These are phyloP conservation scores for Adelosebastes latens DNA, from an alignment of 2,797 vertebrate species.

Conservation along the genomic window DNA sequence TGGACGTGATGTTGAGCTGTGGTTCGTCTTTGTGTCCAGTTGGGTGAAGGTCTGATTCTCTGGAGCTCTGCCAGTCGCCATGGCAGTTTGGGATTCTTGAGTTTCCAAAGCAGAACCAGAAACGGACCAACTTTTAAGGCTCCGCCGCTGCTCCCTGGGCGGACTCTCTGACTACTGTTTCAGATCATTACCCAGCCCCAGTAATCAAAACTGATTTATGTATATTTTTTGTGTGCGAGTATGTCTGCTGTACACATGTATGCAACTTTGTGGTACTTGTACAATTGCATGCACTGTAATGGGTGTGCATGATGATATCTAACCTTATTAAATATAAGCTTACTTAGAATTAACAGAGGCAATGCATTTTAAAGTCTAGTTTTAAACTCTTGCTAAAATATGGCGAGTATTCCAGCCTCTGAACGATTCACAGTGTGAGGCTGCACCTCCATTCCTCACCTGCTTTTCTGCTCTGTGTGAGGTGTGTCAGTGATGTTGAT, in stretches of 20 bases:
- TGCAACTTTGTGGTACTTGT: slow-evolving; percentile 34
- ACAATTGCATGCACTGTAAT: slow-evolving; percentile 22
- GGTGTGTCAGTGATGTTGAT: slow-evolving; percentile 67
- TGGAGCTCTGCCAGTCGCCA: slow-evolving; percentile 72
- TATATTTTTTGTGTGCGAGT: slow-evolving; percentile 45
- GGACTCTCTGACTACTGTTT: slow-evolving; percentile 70
- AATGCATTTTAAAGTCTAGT: slow-evolving; percentile 8
- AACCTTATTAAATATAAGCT: slow-evolving; percentile 30
- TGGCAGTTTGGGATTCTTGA: slow-evolving; percentile 71
- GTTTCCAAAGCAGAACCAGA: slow-evolving; percentile 80
- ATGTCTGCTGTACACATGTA: slow-evolving; percentile 43
- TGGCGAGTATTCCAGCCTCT: slow-evolving; percentile 6
- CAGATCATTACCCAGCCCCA: slow-evolving; percentile 69
- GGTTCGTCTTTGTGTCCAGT: slow-evolving; percentile 56
- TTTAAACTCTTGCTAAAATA: slow-evolving; percentile 4
- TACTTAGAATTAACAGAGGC: slow-evolving; percentile 17
- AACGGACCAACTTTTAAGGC: slow-evolving; percentile 51
- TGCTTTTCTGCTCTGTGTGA: slow-evolving; percentile 23
- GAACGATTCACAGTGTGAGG: slow-evolving; percentile 32
- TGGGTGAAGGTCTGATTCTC: slow-evolving; percentile 72
- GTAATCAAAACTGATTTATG: slow-evolving; percentile 77
- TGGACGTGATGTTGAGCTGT: slow-evolving; percentile 49
- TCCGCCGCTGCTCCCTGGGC: slow-evolving; percentile 52
- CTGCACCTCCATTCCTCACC: slow-evolving; percentile 18
- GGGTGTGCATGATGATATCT: slow-evolving; percentile 19